Evolutionary conservation across 2,888 invertebrate species (phyloP).

Genomic region (Zygaena filipendulae): DNA sequence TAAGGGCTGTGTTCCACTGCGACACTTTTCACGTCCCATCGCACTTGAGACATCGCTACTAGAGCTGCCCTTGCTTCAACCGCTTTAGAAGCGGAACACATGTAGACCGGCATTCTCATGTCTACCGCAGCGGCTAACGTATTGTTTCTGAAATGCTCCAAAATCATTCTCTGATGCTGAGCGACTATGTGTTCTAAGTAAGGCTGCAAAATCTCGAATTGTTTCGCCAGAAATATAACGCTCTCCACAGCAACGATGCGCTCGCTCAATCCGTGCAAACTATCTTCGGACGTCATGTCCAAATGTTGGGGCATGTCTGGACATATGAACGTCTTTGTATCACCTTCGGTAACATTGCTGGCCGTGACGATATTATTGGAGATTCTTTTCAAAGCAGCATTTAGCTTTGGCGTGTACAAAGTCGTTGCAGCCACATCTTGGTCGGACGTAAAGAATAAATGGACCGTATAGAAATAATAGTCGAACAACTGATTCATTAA

Average conservation of each 20-base stretch:
- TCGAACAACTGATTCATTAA: conserved; percentile 94
- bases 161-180: conserved; percentile 72
- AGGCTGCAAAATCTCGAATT: conserved; percentile 84
- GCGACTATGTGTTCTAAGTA: conserved; percentile 88
- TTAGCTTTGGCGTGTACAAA: conserved; percentile 76
- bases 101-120: conserved; percentile 86
- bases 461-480: conserved; percentile 91
- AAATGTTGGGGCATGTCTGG: conserved; percentile 38
- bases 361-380: conserved; percentile 74
- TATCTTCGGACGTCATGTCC: conserved; percentile 66
- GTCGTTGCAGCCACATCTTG: conserved; percentile 67
- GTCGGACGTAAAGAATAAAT: conserved; percentile 85
- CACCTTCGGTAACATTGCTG: conserved; percentile 27
- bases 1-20: conserved; percentile 95
- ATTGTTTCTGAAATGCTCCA: conserved; percentile 79
- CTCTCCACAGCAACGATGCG: conserved; percentile 95
- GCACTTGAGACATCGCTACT: conserved; percentile 89
- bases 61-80: conserved; percentile 83
- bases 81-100: conserved; percentile 83
- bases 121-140: conserved; percentile 78
- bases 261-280: conserved; percentile 84
- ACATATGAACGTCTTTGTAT: conserved; percentile 28
- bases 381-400: conserved; percentile 80
- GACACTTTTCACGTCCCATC: conserved; percentile 96
- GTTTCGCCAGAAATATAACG: conserved; percentile 87